Percentiles rank a stretch among this genome's conserved stretches.
These are phyloP conservation scores for Anodontia alba DNA, from an alignment of 2,888 invertebrate species.

Conservation along the genomic window DNA sequence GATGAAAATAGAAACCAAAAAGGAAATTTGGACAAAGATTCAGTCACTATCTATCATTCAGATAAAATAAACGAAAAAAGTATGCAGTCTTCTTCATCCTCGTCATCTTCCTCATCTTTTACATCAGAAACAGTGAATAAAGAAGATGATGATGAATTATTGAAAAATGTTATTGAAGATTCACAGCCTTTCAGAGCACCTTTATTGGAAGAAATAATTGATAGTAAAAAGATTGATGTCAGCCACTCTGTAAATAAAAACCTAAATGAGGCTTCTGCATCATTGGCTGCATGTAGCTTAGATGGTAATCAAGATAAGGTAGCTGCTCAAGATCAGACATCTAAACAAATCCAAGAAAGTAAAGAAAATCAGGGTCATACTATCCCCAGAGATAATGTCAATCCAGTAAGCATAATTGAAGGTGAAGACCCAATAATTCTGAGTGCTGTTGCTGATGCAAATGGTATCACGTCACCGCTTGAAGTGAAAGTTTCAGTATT, in stretches of 20 bases:
- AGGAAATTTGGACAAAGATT: too few species aligned
- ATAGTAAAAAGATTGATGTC: background rate
- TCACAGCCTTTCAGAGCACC: slow-evolving; percentile 55
- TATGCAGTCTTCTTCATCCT: background rate
- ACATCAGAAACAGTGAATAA: background rate
- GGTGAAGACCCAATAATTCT: background rate
- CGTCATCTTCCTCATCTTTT: background rate
- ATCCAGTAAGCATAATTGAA: background rate
- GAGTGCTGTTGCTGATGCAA: slow-evolving; percentile 13
- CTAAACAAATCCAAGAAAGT: background rate
- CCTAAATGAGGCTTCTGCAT: too few species aligned
- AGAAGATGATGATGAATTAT: slow-evolving; percentile 40
- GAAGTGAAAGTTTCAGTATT: background rate
- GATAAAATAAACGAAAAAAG: too few species aligned
- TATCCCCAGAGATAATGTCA: background rate
- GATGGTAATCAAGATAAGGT: background rate
- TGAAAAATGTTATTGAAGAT: slow-evolving; percentile 56
- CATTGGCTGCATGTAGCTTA: background rate
- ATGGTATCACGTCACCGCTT: background rate
- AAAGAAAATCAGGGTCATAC: background rate
- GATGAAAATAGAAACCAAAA: too few species aligned
- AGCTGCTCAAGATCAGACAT: background rate
- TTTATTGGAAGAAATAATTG: slow-evolving; percentile 48
- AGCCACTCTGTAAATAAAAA: background rate
- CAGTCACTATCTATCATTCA: too few species aligned